Conservation (phyloP, 2,797 vertebrate species). For the Clangula hyemalis region DNA sequence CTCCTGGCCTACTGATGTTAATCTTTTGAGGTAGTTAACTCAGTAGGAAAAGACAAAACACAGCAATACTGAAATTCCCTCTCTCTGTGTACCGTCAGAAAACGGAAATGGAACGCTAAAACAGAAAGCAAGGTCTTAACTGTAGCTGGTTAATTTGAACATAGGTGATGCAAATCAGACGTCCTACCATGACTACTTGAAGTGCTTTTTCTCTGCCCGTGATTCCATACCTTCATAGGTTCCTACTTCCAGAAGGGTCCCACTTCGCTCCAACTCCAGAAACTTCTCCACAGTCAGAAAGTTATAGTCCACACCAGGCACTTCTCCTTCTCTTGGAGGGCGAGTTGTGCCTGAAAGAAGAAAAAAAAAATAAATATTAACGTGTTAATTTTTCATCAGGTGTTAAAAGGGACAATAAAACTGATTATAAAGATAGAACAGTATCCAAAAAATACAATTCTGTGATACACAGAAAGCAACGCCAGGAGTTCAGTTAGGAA, state of each 20-base stretch:
- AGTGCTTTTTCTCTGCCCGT: background rate
- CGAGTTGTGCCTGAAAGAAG: constrained; percentile 92
- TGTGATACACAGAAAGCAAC: background rate
- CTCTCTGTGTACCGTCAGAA: background rate
- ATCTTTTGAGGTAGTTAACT: background rate
- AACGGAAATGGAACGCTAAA: background rate
- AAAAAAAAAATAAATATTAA: too few relatives aligned
- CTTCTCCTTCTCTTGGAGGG: constrained; percentile 93
- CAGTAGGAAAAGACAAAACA: background rate
- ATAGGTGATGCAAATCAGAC: background rate
- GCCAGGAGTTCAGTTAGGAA: background rate
- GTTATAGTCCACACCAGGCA: constrained; percentile 96
- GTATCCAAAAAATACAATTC: background rate
- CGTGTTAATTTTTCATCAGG: background rate
- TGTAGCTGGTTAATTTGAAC: accelerated
- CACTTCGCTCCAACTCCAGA: constrained; percentile 91
- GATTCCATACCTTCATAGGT: constrained; percentile 91
- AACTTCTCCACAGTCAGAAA: constrained; percentile 96
- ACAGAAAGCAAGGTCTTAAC: background rate
- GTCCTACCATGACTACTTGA: accelerated
- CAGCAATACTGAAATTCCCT: background rate
- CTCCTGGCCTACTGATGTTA: background rate
- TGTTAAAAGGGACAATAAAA: background rate
- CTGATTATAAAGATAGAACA: background rate
- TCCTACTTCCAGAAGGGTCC: constrained; percentile 96